Evolutionary conservation across 2,888 invertebrate genomes (phyloP), one percentile per base, ranked within the genome.

Genomic region (Epinotia ramella): DNA sequence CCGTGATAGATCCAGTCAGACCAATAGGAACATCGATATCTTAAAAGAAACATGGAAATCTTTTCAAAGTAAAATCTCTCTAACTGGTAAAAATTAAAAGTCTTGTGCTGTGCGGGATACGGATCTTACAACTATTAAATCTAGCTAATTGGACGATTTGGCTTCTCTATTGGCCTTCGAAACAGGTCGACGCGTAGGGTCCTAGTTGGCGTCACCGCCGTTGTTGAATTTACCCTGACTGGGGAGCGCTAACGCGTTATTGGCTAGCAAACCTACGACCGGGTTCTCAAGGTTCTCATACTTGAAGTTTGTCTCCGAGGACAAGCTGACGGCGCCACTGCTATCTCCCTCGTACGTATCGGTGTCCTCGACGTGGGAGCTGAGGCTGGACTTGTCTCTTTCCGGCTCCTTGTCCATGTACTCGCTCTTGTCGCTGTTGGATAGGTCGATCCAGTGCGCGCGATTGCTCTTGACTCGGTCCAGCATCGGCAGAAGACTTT

Each of bases 381-480:
- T 90, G 76, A 89, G 84, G 80, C 92, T 93, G 0, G 92, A 90
- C 72, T 92, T 93, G 84, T 94, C 88, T 56, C 88, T 88, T 24
- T 91, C 91, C 56, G 86, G 82, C 9, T 83, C 83, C 76, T 88
- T 90, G 78, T 92, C 91, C 77, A 89, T 84, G 75, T 92, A 91
- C 77, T 92, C 92, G 73, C 86, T 80, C 44, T 88, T 88, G 77
- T 90, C 91, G 81, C 84, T 90, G 82, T 89, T 89, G 69, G 98
- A 96, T 79, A 98, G 93, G 76, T 97, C 96, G 82, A 98, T 95
- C 99, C 98, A 99, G 85, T 98, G 97, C 56, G 95, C 95, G 75
- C 97, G 96, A 89, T 99, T 99, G 83, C 96, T 95, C 79, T 96
- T 95, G 20, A 98, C 98, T 57, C 98, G 97, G 60, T 97, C 97